Evolutionary conservation across 2,888 invertebrate species (phyloP).

Genomic region (Bhutanitis thaidina): DNA sequence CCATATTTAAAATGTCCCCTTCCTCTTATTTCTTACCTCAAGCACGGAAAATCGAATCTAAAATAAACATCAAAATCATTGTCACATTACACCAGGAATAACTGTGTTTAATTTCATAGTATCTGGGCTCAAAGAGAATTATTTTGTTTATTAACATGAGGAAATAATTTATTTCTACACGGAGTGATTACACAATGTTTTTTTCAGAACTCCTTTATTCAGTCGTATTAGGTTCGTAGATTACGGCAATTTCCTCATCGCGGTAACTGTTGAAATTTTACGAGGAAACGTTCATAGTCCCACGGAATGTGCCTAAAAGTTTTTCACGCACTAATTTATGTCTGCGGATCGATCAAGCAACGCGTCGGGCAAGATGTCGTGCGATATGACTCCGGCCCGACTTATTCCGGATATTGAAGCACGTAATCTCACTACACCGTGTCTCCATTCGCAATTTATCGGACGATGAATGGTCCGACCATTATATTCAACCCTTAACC

Average conservation of each 20-base stretch:
- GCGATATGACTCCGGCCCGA: conserved; percentile 34
- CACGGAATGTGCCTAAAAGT: conserved; percentile 38
- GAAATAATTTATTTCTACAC: conserved; percentile 4
- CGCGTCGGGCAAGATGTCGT: conserved; percentile 24
- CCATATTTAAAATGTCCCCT: too few relatives aligned
- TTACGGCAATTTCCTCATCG: conserved; percentile 39
- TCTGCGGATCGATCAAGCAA: conserved; percentile 26
- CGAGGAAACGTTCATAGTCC: conserved; percentile 35
- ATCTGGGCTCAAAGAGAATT: too few relatives aligned
- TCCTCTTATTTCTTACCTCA: too few relatives aligned
- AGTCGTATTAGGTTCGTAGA: conserved; percentile 35
- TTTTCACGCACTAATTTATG: conserved; percentile 45
- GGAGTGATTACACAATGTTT: conserved; percentile 25
- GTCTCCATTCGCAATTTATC: conserved; percentile 77
- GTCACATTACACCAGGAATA: too few relatives aligned
- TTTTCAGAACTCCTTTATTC: conserved; percentile 28
- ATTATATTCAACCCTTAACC: conserved; percentile 76
- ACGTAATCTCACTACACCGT: conserved; percentile 76
- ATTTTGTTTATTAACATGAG: not conserved
- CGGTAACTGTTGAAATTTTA: conserved; percentile 35
- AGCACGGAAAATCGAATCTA: too few relatives aligned
- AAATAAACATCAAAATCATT: too few relatives aligned
- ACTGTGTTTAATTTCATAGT: too few relatives aligned
- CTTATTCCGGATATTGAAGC: conserved; percentile 76
- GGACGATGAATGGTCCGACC: conserved; percentile 71